A percentile compares a stretch with the other conserved stretches of the same genome.
phyloP scores from a whole-genome alignment of 2,113 vertebrate genomes.

The Prinia subflava region DNA sequence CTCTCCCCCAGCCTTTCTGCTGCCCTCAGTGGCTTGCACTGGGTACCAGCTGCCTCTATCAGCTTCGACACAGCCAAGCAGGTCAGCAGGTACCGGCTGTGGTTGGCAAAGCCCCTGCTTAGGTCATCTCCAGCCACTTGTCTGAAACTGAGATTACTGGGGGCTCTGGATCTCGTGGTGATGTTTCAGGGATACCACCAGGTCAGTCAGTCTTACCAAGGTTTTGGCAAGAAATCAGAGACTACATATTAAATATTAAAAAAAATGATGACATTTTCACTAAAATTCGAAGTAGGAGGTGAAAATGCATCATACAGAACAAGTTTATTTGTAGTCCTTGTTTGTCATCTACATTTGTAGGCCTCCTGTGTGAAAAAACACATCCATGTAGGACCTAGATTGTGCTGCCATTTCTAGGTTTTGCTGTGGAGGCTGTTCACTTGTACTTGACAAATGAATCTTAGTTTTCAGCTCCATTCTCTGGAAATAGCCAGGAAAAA shows the following conservation, averaged over 20 bases:
- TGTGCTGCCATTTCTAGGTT: background rate
- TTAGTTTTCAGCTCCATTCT: background rate
- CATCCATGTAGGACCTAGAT: too few relatives aligned
- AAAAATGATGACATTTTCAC: background rate
- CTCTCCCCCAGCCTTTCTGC: background rate
- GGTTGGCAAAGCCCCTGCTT: background rate
- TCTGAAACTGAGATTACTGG: background rate
- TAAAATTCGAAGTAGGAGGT: background rate
- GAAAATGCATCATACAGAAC: background rate
- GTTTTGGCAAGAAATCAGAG: background rate
- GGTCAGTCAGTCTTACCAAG: background rate
- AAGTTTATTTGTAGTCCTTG: background rate
- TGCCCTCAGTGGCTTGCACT: background rate
- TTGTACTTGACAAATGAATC: background rate
- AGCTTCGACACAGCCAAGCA: background rate
- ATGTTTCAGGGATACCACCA: background rate
- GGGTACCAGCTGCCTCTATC: background rate
- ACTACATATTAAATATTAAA: background rate
- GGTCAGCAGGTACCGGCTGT: background rate
- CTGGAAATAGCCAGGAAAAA: background rate
- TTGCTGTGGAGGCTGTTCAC: background rate
- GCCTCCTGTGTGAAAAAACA: background rate
- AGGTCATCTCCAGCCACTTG: background rate
- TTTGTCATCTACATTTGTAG: background rate
- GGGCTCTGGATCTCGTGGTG: accelerated